A percentile compares a stretch with the other conserved stretches of the same genome.
These are phyloP conservation scores for Microplitis demolitor DNA, from an alignment of 1,140 invertebrate species.

Conservation along the genomic window DNA sequence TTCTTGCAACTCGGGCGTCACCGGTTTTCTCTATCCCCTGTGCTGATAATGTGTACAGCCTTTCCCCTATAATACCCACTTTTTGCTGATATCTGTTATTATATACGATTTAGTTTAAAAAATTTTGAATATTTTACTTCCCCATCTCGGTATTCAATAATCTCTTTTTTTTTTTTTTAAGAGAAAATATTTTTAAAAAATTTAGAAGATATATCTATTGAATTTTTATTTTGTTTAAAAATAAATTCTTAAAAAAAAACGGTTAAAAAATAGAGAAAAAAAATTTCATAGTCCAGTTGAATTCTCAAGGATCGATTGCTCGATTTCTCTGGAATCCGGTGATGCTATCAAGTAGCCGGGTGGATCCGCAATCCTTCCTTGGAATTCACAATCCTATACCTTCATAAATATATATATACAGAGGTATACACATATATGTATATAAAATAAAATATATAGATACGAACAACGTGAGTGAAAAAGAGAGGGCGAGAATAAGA, in stretches of 20 bases:
- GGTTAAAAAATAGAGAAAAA: neutral
- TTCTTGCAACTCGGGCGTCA: slow-evolving; percentile 41
- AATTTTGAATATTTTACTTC: neutral
- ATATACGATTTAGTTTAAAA: neutral
- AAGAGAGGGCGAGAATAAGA: neutral
- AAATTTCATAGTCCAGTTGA: neutral
- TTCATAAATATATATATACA: neutral
- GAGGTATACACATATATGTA: neutral
- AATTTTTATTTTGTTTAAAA: too few species aligned
- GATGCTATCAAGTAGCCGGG: neutral
- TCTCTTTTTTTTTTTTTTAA: too few species aligned
- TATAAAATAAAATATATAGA: neutral
- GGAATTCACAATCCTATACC: slow-evolving; percentile 11
- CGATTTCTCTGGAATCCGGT: slow-evolving; percentile 2
- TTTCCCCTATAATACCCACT: neutral
- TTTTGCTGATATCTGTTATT: neutral
- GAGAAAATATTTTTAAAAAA: too few species aligned
- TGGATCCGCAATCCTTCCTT: neutral
- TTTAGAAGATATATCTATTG: too few species aligned
- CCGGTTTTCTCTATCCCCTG: neutral
- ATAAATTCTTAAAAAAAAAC: neutral
- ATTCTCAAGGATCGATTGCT: slow-evolving; percentile 4
- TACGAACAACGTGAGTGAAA: too few species aligned
- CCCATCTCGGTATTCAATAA: too few species aligned
- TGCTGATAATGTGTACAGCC: neutral